Conservation (phyloP, 2,113 vertebrate genomes). For the Propithecus coquereli region DNA sequence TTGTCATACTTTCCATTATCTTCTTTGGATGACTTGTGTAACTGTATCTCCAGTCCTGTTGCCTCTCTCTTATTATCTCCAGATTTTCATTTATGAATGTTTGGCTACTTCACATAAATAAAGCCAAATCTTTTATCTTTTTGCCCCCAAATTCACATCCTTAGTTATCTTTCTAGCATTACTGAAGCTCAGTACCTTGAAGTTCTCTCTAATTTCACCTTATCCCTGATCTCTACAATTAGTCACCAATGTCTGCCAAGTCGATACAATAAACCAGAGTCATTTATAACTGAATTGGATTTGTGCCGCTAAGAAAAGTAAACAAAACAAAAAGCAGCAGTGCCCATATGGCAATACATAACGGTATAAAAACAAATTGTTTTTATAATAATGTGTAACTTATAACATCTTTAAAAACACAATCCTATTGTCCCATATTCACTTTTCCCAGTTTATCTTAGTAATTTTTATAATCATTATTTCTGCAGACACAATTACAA, state of each 20-base stretch:
- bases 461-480: conserved; percentile 15
- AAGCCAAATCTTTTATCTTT: background rate
- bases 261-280: background rate
- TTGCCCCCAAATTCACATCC: background rate
- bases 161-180: background rate
- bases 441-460: conserved; percentile 29
- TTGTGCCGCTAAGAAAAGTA: background rate
- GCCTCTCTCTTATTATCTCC: background rate
- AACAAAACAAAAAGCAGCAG: background rate
- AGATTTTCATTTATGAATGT: background rate
- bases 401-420: background rate
- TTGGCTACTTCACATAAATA: background rate
- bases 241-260: background rate
- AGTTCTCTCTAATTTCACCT: background rate
- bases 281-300: background rate
- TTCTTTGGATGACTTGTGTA: background rate
- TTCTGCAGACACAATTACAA: conserved; percentile 3
- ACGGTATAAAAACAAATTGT: background rate
- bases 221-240: background rate
- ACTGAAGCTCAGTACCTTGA: background rate
- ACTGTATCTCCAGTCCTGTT: background rate
- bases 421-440: background rate
- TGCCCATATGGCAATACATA: background rate
- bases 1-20: background rate
- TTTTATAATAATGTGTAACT: background rate